Evolutionary conservation across 2,888 invertebrate species (phyloP), one percentile per base, ranked within the genome.

Genomic region (Meta bourneti): DNA sequence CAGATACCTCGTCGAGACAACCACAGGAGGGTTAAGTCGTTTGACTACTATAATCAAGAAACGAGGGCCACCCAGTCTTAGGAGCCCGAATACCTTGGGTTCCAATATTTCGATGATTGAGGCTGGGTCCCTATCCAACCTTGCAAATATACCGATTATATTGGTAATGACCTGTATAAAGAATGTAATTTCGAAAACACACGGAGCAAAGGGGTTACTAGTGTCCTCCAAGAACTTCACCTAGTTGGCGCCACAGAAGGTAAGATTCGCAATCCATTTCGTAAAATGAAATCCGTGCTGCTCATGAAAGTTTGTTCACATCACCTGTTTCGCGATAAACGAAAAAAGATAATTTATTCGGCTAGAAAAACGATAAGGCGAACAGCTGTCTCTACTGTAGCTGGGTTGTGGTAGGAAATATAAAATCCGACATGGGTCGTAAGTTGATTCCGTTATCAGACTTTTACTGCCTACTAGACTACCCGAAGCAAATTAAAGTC

Each of bases 261-360:
- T 61, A 61, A 61, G 13, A 11, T 61, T 16, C 61, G 61, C 61
- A 61, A 61, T 16, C 61, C 61, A 16, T 61, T 61, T 61, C 8
- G 11, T 61, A 61, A 61, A 61, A 11, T 61, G 61, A 16, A 16
- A 61, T 61, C 61, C 61, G 5, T 61, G 16, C 16, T 61, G 16
- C 61, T 16, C 61, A 9, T 11, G 51, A 34, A 79, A 54, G 61
- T 79, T 34, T 61, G 11, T 8, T 79, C 20, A 13, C 61, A 54
- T 69, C 20, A 61, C 79, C 79, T 61, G 61, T 79, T 79, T 13
- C 16, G 34, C 34, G 79, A 79, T 79, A 79, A 79, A 61, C 61
- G 79, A 7, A 11, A 34, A 16, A 61, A 61, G 79, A 79, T 61
- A 61, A 48, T 61, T 34, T 61, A 79, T 79, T 79, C 79, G 61